Evolutionary conservation across 2,113 vertebrate genomes (phyloP), one percentile per base, ranked within the genome.

Genomic region (Pyxicephalus adspersus): DNA sequence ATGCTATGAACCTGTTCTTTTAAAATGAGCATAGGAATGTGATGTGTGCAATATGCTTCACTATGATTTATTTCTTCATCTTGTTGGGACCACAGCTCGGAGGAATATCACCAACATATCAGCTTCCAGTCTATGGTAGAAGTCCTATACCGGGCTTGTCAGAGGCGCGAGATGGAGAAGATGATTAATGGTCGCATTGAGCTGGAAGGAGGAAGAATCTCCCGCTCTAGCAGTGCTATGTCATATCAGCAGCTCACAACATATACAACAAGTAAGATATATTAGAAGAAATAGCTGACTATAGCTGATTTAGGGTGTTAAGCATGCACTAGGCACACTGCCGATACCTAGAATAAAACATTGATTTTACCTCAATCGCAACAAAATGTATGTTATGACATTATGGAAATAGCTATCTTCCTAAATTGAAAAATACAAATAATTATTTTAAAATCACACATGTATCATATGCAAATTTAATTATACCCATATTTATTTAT

Each of bases 181-280:
- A 23, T 26, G 17, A 25, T 13, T 16, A 80, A 57, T 50, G 54
- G 60, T 25, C 51, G 22, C 4, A 28, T 55, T 17, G 83, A 84
- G 26, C 23, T 22, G 13, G 83, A 80, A 11, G 77, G 68, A 76
- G 83, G 26, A 67, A 76, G 64, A 11, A 17, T 64, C 16, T 84
- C 77, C 18, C 60, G 64, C 28, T 84, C 77, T 31, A 84, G 77
- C 57, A 84, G 83, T 29, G 51, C 75, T 55, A 80, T 72, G 25
- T 84, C 83, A 34, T 68, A 79, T 18, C 83, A 80, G 18, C 61
- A 66, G 5, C 23, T 81, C 20, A 31, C 63, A 60, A 18, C 52
- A 61, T 67, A 60, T 76, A 55, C 51, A 61, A 17, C 78, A 67
- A 81, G 83, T 81, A 80, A 23, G 77, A 71, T 17, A 28, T 70